Evolutionary conservation across 2,888 invertebrate species (phyloP).

Genomic region (Dicycla oo): DNA sequence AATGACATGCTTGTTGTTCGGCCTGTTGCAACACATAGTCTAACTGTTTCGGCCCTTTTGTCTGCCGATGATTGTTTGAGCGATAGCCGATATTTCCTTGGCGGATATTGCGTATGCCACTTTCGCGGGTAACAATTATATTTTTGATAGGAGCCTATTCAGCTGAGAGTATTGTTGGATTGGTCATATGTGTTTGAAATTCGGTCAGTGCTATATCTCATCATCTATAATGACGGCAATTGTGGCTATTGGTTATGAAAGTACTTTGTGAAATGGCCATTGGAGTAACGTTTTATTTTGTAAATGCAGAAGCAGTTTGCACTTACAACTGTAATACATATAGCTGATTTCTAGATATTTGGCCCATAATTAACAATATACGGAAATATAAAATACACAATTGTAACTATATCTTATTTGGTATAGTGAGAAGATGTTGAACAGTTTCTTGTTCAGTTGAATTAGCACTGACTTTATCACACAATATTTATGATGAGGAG

Average conservation of each 20-base stretch:
- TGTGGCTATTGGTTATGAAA: constrained; percentile 50
- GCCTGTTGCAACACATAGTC: constrained; percentile 78
- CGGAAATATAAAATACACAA: not conserved
- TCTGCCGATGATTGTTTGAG: constrained; percentile 81
- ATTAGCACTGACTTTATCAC: constrained; percentile 55
- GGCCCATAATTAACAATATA: constrained; percentile 1
- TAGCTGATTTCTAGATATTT: not conserved
- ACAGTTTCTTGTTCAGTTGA: constrained; percentile 39
- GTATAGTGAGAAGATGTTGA: constrained; percentile 22
- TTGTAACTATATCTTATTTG: constrained; percentile 26
- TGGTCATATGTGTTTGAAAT: constrained; percentile 58
- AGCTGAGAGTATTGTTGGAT: constrained; percentile 55
- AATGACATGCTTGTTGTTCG: constrained; percentile 82
- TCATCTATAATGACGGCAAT: constrained; percentile 62
- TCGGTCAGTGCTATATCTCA: constrained; percentile 57
- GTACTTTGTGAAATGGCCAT: constrained; percentile 46
- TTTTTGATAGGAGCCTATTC: constrained; percentile 66
- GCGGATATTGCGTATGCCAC: constrained; percentile 72
- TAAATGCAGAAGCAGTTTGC: constrained; percentile 18
- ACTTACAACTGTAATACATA: constrained; percentile 8
- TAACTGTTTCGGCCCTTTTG: constrained; percentile 87
- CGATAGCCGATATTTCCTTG: constrained; percentile 79
- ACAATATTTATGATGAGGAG: constrained; percentile 57
- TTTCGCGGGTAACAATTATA: constrained; percentile 77
- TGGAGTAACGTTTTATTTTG: constrained; percentile 32